Conservation (phyloP, 1,140 invertebrate genomes). For the Akabosia matsudoensis region DNA sequence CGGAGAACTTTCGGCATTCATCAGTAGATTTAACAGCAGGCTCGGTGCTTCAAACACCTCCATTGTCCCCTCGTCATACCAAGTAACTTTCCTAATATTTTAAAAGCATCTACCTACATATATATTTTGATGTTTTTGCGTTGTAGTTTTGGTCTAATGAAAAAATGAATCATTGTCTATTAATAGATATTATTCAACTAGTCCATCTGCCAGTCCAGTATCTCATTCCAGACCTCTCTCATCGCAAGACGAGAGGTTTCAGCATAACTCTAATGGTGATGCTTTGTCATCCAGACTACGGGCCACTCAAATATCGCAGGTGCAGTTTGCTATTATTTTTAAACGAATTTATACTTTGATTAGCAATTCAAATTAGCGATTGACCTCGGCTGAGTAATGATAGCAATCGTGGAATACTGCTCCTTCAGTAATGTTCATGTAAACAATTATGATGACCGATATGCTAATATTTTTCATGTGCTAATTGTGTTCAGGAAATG, state of each 20-base stretch:
- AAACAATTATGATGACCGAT: too few relatives aligned
- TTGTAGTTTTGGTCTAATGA: not conserved
- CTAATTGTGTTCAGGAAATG: not conserved
- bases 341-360: not conserved
- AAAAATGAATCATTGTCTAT: not conserved
- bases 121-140: not conserved
- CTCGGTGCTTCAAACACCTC: slow-evolving; percentile 9
- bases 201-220: slow-evolving; percentile 20
- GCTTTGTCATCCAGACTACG: not conserved
- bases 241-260: not conserved
- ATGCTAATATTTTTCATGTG: too few relatives aligned
- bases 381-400: too few relatives aligned
- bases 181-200: slow-evolving; percentile 18
- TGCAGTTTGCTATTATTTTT: not conserved
- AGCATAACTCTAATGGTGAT: not conserved
- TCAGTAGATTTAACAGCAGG: slow-evolving; percentile 1
- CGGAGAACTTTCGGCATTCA: slow-evolving; percentile 21
- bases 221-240: slow-evolving; percentile 13
- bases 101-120: not conserved
- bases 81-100: not conserved
- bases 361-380: not conserved
- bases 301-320: not conserved
- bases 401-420: too few relatives aligned
- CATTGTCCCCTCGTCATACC: not conserved
- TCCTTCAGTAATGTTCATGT: too few relatives aligned